These are phyloP conservation scores for Melanophora roralis DNA, from an alignment of 2,888 invertebrate species.

Conservation along the genomic window DNA sequence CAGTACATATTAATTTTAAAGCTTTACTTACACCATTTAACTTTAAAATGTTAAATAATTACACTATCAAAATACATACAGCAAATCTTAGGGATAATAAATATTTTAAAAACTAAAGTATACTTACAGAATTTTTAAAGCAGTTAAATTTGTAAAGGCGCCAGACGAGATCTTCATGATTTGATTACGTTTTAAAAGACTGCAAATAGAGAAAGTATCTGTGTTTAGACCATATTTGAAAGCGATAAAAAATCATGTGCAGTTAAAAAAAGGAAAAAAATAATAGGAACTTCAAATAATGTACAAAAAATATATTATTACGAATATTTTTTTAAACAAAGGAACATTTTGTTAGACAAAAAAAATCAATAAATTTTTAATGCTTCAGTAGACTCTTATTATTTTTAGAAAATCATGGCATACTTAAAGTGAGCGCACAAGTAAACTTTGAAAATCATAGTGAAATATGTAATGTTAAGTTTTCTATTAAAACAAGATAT, in stretches of 20 bases:
- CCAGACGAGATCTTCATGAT: slow-evolving; percentile 86
- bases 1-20: too few species aligned
- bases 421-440: not conserved
- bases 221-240: slow-evolving; percentile 25
- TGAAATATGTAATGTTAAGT: not conserved
- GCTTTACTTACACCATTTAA: not conserved
- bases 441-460: not conserved
- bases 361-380: slow-evolving; percentile 17
- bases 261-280: slow-evolving; percentile 19
- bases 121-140: slow-evolving; percentile 91
- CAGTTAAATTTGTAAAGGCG: slow-evolving; percentile 87
- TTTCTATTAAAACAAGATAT: not conserved
- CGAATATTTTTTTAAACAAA: not conserved
- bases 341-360: not conserved
- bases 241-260: slow-evolving; percentile 34
- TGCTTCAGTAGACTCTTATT: not conserved
- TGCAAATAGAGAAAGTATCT: slow-evolving; percentile 78
- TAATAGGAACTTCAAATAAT: not conserved
- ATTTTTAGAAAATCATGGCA: slow-evolving; percentile 1
- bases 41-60: not conserved
- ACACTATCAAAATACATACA: not conserved
- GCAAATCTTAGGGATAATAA: not conserved
- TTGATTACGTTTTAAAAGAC: slow-evolving; percentile 91
- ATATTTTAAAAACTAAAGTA: not conserved
- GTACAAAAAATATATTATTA: slow-evolving; percentile 1